Base-by-base conservation (phyloP, 1,140 invertebrate genomes). In the Drosophila aff. region DNA sequence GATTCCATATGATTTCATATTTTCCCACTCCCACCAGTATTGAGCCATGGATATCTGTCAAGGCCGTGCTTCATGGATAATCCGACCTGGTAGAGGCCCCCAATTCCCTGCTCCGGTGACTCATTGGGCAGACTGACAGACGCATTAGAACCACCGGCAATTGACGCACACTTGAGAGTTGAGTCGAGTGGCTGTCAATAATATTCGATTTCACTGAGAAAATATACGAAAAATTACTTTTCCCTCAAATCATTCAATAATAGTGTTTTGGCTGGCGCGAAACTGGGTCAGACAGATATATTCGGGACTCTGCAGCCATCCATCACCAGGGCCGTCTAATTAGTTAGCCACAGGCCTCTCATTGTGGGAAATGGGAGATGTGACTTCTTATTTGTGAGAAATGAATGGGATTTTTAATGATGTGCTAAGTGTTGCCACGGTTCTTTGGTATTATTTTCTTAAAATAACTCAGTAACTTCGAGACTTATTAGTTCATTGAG, bases 111-210 rank as follows among this genome's bases (percentile, higher is more conserved):
- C 21, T 41, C 40, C 13, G 10, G 6, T 82, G 81, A 82, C 55
- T 82, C 81, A 82, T 40, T 13, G 7, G 15, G 60, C 53, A 38
- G 50, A 41, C 36, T 64, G 68, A 85, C 77, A 80, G 78, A 61
- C 53, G 55, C 67, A 67, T 67, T 68, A 83, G 53, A 68, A 47
- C 61, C 44, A 31, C 50, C 41, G 21, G 57, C 69, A 62, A 84
- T 90, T 89, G 84, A 89, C 84, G 85, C 74, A 83, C 73, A 63
- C 77, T 81, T 72, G 68, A 55, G 72, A 64, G 50, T 47, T 74
- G 81, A 64, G 50, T 44, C 76, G 81, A 87, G 84, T 84, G 84
- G 73, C 81, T 89, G 84, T 81, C 84, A 89, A 89, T 89, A 84
- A 81, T 83, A 57, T 65, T 78, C 57, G 63, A 78, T 57, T 81